Base-by-base conservation (phyloP, 2,113 vertebrate genomes). In the Larimichthys crocea region DNA sequence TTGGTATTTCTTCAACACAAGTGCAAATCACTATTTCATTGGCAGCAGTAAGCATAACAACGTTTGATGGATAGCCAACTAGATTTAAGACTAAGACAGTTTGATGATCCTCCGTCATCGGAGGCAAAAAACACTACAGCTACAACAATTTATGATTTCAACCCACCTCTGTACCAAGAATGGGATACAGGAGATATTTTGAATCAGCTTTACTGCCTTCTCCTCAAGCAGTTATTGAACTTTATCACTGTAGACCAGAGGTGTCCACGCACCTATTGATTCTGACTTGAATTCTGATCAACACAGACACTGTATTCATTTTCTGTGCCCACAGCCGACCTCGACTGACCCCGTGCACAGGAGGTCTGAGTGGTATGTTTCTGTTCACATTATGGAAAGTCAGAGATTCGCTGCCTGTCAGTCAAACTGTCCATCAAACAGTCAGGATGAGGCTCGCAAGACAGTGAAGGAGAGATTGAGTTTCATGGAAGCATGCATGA, bases 401-500 rank as follows among this genome's bases (percentile, higher is more conserved):
- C 68, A 57, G 79, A 82, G 63, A 79, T 83, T 86, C 66, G 24
- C 50, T 69, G 15, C 20, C 35, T 76, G 65, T 24, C 60, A 72
- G 62, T 88, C 65, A 82, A 83, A 62, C 63, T 35, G 66, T 62
- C 14, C 52, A 31, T 63, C 74, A 68, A 64, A 77, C 40, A 50
- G 74, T 53, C 79, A 56, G 48, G 63, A 67, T 73, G 70, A 75
- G 48, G 71, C 69, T 31, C 14, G 24, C 16, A 56, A 53, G 60
- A 88, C 80, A 86, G 59, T 79, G 73, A 82, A 64, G 35, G 82
- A 79, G 40, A 71, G 83, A 80, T 88, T 44, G 42, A 63, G 75
- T 94, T 92, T 90, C 90, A 93, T 86, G 83, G 86, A 83, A 77
- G 84, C 74, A n/a, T 35, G n/a, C n/a, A 61, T 92, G 56, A 92